These are phyloP conservation scores for Pseudomyrmex dendroicus DNA, from an alignment of 1,140 invertebrate species.

Conservation along the genomic window DNA sequence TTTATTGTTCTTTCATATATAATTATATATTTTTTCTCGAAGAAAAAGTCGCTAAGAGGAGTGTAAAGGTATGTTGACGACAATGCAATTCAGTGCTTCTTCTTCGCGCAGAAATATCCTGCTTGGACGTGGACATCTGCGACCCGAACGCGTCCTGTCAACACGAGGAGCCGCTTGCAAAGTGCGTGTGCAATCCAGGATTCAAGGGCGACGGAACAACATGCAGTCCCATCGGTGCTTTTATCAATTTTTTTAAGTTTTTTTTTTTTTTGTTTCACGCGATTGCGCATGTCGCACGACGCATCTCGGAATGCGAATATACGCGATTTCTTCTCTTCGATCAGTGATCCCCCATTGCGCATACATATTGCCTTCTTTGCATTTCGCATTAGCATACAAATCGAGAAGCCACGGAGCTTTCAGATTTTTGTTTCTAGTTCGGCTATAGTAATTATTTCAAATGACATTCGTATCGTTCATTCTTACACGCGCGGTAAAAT, in stretches of 20 bases:
- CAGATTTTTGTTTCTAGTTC: neutral
- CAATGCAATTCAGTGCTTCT: conserved; percentile 30
- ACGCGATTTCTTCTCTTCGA: conserved; percentile 33
- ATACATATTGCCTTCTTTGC: conserved; percentile 52
- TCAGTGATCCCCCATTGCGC: neutral
- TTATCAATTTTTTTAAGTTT: conserved; percentile 55
- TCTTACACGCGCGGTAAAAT: neutral
- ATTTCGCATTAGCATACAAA: conserved; percentile 40
- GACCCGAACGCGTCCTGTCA: conserved; percentile 91
- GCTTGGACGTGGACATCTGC: conserved; percentile 89
- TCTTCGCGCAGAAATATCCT: conserved; percentile 87
- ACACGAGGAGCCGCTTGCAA: conserved; percentile 87
- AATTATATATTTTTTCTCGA: conserved; percentile 4
- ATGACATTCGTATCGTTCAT: neutral
- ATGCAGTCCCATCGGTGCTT: conserved; percentile 87
- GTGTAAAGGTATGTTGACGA: conserved; percentile 26
- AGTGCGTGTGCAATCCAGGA: conserved; percentile 92
- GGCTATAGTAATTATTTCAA: conserved; percentile 6
- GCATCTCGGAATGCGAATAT: conserved; percentile 17
- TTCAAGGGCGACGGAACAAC: conserved; percentile 92
- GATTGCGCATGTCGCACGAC: conserved; percentile 20
- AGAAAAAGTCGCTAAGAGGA: conserved; percentile 20
- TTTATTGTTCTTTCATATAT: neutral
- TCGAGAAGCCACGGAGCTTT: neutral
- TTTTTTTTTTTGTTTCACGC: conserved; percentile 34